phyloP scores from a whole-genome alignment of 2,888 invertebrate species.

The Omphaloscelis lunosa region DNA sequence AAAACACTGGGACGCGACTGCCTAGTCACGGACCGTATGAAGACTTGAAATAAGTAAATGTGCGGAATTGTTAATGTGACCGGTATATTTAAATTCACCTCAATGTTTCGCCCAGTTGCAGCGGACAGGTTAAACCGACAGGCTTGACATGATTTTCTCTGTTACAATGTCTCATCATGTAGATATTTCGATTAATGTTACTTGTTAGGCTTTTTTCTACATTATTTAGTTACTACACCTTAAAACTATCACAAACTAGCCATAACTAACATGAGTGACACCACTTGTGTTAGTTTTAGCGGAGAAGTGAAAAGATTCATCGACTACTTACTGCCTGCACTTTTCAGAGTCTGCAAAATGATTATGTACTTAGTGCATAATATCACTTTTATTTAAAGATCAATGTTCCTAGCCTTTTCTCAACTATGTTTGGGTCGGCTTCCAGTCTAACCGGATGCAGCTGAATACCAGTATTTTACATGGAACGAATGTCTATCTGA shows the following conservation, averaged over 20 bases:
- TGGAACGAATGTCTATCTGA: too few species aligned
- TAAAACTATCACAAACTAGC: too few species aligned
- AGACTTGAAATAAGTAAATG: constrained; percentile 80
- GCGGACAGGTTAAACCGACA: constrained; percentile 69
- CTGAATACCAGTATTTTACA: too few species aligned
- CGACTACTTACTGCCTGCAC: neutral
- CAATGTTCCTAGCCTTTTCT: too few species aligned
- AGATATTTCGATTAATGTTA: neutral
- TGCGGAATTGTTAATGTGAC: constrained; percentile 80
- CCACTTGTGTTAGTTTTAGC: neutral
- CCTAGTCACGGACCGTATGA: constrained; percentile 74
- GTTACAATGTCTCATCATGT: constrained; percentile 13
- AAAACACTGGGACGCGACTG: constrained; percentile 70
- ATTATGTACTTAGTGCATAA: neutral
- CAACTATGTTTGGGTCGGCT: too few species aligned
- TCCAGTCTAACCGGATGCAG: too few species aligned
- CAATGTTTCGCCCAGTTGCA: constrained; percentile 79
- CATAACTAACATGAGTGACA: too few species aligned
- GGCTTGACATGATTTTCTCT: constrained; percentile 67
- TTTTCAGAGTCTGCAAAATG: neutral
- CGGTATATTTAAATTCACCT: constrained; percentile 80
- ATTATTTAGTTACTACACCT: too few species aligned
- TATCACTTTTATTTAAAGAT: neutral
- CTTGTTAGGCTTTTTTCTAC: neutral
- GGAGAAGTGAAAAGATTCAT: neutral